Evolutionary conservation across 2,888 invertebrate genomes (phyloP), one percentile per base, ranked within the genome.

Genomic region (Eurytoma californica): DNA sequence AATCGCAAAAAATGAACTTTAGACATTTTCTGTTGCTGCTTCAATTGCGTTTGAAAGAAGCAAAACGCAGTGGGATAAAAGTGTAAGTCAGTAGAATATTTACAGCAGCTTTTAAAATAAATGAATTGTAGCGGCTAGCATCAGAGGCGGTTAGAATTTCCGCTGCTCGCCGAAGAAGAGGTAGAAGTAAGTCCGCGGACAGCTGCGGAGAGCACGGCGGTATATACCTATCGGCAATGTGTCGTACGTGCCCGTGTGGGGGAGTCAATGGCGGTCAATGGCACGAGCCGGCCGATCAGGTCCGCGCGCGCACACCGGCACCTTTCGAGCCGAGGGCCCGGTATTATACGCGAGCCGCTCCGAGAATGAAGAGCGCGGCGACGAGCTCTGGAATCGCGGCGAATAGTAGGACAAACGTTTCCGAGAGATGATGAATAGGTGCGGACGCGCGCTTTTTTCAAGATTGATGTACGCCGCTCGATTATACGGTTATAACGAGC

Each of bases 191-290:
- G 61, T 63, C 57, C 30, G 39, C 76, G 47, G 61, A 63, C 55
- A 47, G 20, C 16, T 18, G 58, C 49, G 57, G 57, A 66, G 18
- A 57, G 49, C 65, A 39, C 30, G 68, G 9, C 73, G 81, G 84
- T 84, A 83, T 84, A 82, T 83, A 65, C 49, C 78, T 74, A 79
- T 79, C 57, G 79, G 65, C 74, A 66, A 58, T 66, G 74, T 79
- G 74, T 74, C 80, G 78, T 75, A 30, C 58, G 60, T 84, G 82
- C 85, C 86, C 84, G 87, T 86, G 89, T 86, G 89, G 86, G 89
- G 88, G 89, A 89, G 89, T 89, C 87, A 88, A 88, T 89, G 87
- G 89, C 89, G 89, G 89, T 89, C 89, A 89, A 89, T 88, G 89
- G 88, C 89, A 89, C 89, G 88, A 87, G 88, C 49, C 53, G 47